A percentile compares a stretch with the other conserved stretches of the same genome.
Conservation (phyloP, 2,797 vertebrate species). For the Clarias fuscus region DNA sequence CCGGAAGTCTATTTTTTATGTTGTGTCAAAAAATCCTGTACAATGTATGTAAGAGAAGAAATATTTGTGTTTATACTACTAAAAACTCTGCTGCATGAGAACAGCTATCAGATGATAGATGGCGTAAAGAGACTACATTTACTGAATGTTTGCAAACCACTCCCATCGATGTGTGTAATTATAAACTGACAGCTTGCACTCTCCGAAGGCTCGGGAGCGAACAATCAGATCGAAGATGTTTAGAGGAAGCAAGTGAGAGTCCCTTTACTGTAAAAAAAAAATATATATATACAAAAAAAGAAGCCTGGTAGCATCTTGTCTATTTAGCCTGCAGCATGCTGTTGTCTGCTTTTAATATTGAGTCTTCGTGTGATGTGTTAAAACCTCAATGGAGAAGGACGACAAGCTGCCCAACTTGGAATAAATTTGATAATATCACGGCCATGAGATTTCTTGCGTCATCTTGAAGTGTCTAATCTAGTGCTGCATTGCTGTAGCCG, state of each 20-base stretch:
- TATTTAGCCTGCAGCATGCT: slow-evolving; percentile 74
- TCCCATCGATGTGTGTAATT: background rate
- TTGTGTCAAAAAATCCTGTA: slow-evolving; percentile 77
- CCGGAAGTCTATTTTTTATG: slow-evolving; percentile 83
- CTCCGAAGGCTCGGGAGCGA: background rate
- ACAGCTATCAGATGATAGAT: slow-evolving; percentile 51
- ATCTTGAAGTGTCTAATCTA: slow-evolving; percentile 27
- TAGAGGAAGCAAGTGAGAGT: background rate
- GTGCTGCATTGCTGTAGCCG: background rate
- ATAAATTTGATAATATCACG: slow-evolving; percentile 19
- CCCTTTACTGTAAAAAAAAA: slow-evolving; percentile 49
- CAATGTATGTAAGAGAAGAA: slow-evolving; percentile 78
- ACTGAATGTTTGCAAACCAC: slow-evolving; percentile 61
- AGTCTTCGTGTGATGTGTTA: slow-evolving; percentile 37
- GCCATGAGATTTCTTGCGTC: slow-evolving; percentile 19
- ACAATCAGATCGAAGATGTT: slow-evolving; percentile 8
- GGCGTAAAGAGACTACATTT: slow-evolving; percentile 59
- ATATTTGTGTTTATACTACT: slow-evolving; percentile 52
- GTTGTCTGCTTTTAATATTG: slow-evolving; percentile 52
- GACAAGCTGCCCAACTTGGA: slow-evolving; percentile 13
- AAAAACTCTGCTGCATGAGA: slow-evolving; percentile 78
- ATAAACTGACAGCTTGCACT: slow-evolving; percentile 3
- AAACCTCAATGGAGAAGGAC: slow-evolving; percentile 11
- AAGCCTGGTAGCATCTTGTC: slow-evolving; percentile 70
- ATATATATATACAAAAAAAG: slow-evolving; percentile 53